Percentiles rank a stretch among this genome's conserved stretches.
Evolutionary conservation across 2,888 invertebrate genomes (phyloP).

Genomic region (Brachyopa scutellaris): DNA sequence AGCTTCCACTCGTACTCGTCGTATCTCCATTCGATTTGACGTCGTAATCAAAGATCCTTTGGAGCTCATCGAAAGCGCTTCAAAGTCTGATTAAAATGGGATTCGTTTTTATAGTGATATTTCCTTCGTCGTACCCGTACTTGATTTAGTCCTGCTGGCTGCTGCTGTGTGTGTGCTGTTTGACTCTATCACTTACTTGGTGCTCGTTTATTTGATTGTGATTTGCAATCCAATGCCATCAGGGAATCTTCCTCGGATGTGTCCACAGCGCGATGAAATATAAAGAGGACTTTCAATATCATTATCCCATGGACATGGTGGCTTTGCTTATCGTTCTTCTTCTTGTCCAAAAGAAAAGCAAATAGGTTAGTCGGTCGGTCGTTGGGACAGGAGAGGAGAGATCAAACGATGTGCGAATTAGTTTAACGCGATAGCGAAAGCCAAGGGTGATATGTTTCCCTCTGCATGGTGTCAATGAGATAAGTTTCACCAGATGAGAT

Average conservation of each 20-base stretch:
- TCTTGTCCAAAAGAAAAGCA: constrained; percentile 24
- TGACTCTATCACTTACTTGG: constrained; percentile 30
- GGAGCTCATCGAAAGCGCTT: constrained; percentile 71
- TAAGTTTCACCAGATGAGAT: constrained; percentile 38
- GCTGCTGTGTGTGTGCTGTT: not conserved
- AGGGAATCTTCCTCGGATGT: constrained; percentile 45
- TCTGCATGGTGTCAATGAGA: constrained; percentile 20
- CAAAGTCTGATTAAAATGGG: constrained; percentile 71
- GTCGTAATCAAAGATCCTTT: constrained; percentile 70
- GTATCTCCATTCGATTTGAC: constrained; percentile 70
- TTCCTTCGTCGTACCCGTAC: constrained; percentile 62
- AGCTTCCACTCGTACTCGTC: too few species aligned
- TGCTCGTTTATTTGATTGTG: constrained; percentile 65
- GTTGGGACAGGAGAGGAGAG: not conserved
- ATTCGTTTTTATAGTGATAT: constrained; percentile 69
- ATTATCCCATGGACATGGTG: constrained; percentile 39
- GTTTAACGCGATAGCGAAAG: constrained; percentile 41
- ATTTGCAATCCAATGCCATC: constrained; percentile 62
- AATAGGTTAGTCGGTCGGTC: not conserved
- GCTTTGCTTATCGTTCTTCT: constrained; percentile 47
- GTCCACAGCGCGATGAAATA: constrained; percentile 50
- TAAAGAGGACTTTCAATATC: constrained; percentile 48
- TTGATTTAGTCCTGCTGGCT: constrained; percentile 56
- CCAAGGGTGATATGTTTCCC: constrained; percentile 41
- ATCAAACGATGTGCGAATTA: constrained; percentile 58